phyloP scores from a whole-genome alignment of 1,140 invertebrate genomes.

The Calycopis cecrops region DNA sequence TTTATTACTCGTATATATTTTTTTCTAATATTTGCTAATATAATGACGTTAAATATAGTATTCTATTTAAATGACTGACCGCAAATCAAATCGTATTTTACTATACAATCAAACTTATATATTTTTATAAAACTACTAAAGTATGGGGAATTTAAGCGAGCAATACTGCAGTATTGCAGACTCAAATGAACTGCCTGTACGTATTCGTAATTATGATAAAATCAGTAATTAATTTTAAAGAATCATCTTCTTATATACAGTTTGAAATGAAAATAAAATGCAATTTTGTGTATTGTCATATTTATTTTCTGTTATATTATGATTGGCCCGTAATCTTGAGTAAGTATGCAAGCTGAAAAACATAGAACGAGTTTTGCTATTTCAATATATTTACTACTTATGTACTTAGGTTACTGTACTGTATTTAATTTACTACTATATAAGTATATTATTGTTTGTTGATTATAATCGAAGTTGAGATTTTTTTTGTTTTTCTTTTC shows the following conservation, averaged over 20 bases:
- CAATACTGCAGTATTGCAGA: slow-evolving; percentile 1
- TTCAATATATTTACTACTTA: too few species aligned
- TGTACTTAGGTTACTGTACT: too few species aligned
- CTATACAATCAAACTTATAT: neutral
- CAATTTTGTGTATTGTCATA: slow-evolving; percentile 1
- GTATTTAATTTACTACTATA: too few species aligned
- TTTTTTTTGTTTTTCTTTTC: slow-evolving; percentile 12
- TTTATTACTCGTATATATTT: neutral
- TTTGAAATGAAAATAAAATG: slow-evolving; percentile 2
- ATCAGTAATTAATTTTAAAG: neutral
- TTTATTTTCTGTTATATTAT: slow-evolving; percentile 5
- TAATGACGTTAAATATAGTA: neutral
- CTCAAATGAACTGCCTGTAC: slow-evolving; percentile 9
- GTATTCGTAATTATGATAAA: slow-evolving; percentile 3
- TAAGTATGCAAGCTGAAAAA: too few species aligned
- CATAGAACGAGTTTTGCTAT: too few species aligned
- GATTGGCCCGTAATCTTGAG: neutral
- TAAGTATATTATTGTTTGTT: slow-evolving; percentile 12
- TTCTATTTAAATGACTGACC: neutral
- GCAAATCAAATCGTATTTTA: neutral
- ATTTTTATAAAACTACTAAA: slow-evolving; percentile 3
- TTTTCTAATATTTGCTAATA: neutral
- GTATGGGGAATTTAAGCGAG: slow-evolving; percentile 3
- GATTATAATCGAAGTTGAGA: slow-evolving; percentile 16
- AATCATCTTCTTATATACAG: neutral